A percentile compares a stretch with the other conserved stretches of the same genome.
Conservation (phyloP, 2,888 invertebrate genomes). For the Drosophila mettleri region DNA sequence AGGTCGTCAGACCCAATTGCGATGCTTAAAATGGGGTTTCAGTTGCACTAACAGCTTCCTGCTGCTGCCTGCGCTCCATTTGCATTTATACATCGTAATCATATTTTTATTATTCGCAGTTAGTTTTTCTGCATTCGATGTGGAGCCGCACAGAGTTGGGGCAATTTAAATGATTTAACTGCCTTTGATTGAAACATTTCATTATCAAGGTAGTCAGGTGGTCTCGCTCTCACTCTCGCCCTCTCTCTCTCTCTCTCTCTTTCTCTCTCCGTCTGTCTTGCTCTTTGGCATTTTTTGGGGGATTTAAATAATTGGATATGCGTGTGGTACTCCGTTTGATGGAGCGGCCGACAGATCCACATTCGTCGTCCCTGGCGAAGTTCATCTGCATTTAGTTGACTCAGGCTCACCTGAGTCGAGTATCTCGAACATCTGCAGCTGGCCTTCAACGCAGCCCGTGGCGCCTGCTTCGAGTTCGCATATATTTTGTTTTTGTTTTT, state of each 20-base stretch:
- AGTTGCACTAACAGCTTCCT: slow-evolving; percentile 48
- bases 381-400: slow-evolving; percentile 61
- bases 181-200: slow-evolving; percentile 80
- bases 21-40: slow-evolving; percentile 6
- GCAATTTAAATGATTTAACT: slow-evolving; percentile 78
- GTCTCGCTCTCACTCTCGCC: background rate
- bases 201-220: slow-evolving; percentile 55
- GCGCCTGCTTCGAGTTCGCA: slow-evolving; percentile 25
- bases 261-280: slow-evolving; percentile 3
- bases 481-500: background rate
- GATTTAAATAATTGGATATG: slow-evolving; percentile 83
- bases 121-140: slow-evolving; percentile 51
- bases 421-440: slow-evolving; percentile 42
- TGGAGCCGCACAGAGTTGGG: background rate
- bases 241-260: slow-evolving; percentile 1
- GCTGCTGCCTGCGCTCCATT: slow-evolving; percentile 53
- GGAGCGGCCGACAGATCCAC: slow-evolving; percentile 33
- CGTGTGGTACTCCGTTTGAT: slow-evolving; percentile 71
- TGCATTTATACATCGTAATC: slow-evolving; percentile 82
- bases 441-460: slow-evolving; percentile 21
- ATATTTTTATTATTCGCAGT: slow-evolving; percentile 81
- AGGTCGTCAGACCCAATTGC: slow-evolving; percentile 11
- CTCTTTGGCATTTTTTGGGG: slow-evolving; percentile 31
- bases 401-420: slow-evolving; percentile 1
- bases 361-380: slow-evolving; percentile 24